Base-by-base conservation (phyloP, 2,113 vertebrate species). In the Zosterops japonicus region DNA sequence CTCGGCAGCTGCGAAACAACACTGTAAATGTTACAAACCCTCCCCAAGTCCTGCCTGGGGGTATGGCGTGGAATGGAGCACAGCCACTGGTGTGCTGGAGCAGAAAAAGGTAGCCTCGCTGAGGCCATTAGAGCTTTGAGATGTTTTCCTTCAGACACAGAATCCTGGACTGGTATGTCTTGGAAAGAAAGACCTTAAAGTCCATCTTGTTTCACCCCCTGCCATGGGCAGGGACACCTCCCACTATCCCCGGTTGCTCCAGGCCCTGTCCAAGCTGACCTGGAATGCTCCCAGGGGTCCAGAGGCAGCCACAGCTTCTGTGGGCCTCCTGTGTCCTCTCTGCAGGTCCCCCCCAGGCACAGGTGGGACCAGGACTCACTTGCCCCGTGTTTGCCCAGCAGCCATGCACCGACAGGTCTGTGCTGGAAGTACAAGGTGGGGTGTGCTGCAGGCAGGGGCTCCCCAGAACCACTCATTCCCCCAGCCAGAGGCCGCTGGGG, bases 301-400 rank as follows among this genome's bases (percentile, higher is more conserved):
- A 65, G 49, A 29, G 31, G 18, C 21, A 42, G 7, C 49, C 49
- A 19, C 41, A 63, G 64, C 14, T 69, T 13, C 70, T 69, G 61
- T 2, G 5, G 28, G 19, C 12, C 8, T 8, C 0, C 1, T 8
- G n/a, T 53, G 53, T 10, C 20, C 78, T 35, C 13, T 8, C 16
- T 17, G 53, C 0, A 0, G 20, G 18, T 9, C 12, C 2, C 13
- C 12, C 5, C 12, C 14, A 4, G 18, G 44, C 10, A 11, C 6
- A 1, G 49, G 35, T 4, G 12, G 59, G 33, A 72, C 0, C 0
- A 2, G 35, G 25, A 72, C 33, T 53, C 2, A 0, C 25, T 22
- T 2, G 7, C 55, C 46, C 49, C 0, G 0, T 5, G 28, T 19
- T 44, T 44, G 33, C 50, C 71, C 44, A 57, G 4, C 25, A 52